A percentile compares a stretch with the other conserved stretches of the same genome.
Evolutionary conservation across 2,888 invertebrate genomes (phyloP).

Genomic region (Hirtodrosophila confusa): DNA sequence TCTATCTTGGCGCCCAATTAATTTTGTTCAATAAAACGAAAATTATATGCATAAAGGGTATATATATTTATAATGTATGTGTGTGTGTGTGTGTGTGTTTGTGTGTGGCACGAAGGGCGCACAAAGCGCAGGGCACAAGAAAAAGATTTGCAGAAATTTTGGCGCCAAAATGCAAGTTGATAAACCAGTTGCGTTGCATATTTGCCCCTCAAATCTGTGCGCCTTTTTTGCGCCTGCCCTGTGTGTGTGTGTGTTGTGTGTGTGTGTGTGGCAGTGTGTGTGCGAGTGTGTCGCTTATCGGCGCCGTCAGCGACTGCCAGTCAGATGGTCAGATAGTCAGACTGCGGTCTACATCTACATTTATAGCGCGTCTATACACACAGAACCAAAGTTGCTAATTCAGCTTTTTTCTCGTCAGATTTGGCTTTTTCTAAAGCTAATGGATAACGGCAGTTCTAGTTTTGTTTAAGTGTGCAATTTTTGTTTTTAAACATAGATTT

Average conservation of each 20-base stretch:
- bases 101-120: conserved; percentile 66
- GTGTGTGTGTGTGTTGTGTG: conserved; percentile 22
- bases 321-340: conserved; percentile 51
- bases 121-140: conserved; percentile 61
- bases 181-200: conserved; percentile 79
- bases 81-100: conserved; percentile 20
- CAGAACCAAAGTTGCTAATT: conserved; percentile 5
- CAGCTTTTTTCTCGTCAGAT: no score
- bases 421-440: no score
- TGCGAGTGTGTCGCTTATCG: conserved; percentile 56
- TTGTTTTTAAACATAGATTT: no score
- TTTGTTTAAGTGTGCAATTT: no score
- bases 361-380: conserved; percentile 56
- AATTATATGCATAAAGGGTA: conserved; percentile 71
- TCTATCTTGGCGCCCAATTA: conserved; percentile 78
- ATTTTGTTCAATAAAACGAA: conserved; percentile 75
- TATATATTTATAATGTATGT: conserved; percentile 17
- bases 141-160: conserved; percentile 82
- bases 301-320: conserved; percentile 60
- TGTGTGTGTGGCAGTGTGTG: conserved; percentile 12
- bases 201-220: conserved; percentile 62
- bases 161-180: conserved; percentile 82
- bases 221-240: conserved; percentile 56
- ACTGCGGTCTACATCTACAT: conserved; percentile 67
- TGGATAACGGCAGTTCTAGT: no score